Base-by-base conservation (phyloP, 1,140 invertebrate genomes). In the Ditylenchus dipsaci region DNA sequence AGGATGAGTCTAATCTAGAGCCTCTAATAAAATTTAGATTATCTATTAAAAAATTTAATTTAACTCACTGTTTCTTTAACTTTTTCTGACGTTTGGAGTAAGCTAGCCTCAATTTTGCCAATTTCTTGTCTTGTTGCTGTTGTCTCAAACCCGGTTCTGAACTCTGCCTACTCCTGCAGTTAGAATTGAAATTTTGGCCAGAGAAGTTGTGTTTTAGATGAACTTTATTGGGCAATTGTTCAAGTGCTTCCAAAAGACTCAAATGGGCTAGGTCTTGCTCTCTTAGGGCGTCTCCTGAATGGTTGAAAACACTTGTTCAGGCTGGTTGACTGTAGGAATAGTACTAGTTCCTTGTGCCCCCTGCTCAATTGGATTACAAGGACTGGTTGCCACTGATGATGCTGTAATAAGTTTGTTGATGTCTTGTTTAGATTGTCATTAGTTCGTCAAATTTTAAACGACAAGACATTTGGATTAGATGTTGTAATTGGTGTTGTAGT, bases 151-250 rank as follows among this genome's bases (percentile, higher is more conserved):
- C 15, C 23, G 15, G 8, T 8, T 53, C n/a, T 8, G 49, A 53
- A 17, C 23, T 53, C n/a, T 19, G 49, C 23, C 49, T 53, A 26
- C n/a, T 21, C 15, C 3, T 17, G 3, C 3, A 53, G 15, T 53
- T 19, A 21, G 23, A 5, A 38, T 38, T 3, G 23, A 53, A 53
- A 53, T 53, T 53, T 5, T 38, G 33, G 3, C 23, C 49, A 15
- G 49, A 21, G 49, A 53, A 21, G 49, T 26, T 53, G 49, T 53
- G 49, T 21, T 26, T 19, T 21, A 53, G 49, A 26, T 53, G 49
- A 53, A 53, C n/a, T 53, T 26, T 53, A 8, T 26, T 19, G 49
- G 49, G 49, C n/a, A 53, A 53, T 53, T 53, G 49, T 53, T 53
- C 49, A 53, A 53, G 49, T 21, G 49, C 49, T 19, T 53, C 49